Evolutionary conservation across 2,797 vertebrate genomes (phyloP).

Genomic region (Saxicola maurus): DNA sequence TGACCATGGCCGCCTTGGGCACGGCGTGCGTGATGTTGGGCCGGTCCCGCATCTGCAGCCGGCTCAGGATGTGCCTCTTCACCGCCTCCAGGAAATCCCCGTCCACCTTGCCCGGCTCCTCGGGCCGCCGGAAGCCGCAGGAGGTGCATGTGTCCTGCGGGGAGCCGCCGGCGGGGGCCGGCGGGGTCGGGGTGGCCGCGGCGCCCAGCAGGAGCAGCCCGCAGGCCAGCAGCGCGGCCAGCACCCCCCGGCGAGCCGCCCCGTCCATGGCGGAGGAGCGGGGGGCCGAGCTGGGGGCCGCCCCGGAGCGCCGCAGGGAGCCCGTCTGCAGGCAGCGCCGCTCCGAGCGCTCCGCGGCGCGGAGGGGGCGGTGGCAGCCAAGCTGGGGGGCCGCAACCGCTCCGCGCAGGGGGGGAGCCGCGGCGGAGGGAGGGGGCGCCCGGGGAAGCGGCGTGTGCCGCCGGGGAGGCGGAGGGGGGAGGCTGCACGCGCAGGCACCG

Average conservation of each 20-base stretch:
- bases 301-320: conserved; percentile 46
- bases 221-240: conserved; percentile 65
- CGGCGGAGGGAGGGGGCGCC: background rate
- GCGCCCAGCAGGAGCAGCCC: conserved; percentile 64
- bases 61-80: conserved; percentile 92
- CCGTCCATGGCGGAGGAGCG: conserved; percentile 73
- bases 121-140: conserved; percentile 84
- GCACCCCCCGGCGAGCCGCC: conserved; percentile 65
- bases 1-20: conserved; percentile 94
- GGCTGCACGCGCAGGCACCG: background rate
- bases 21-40: conserved; percentile 97
- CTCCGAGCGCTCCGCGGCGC: conserved; percentile 41
- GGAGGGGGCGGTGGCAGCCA: conserved; percentile 22
- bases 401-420: conserved; percentile 4
- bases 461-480: background rate
- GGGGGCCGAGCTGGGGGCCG: conserved; percentile 61
- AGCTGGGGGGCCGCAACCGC: conserved; percentile 27
- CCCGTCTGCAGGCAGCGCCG: conserved; percentile 45
- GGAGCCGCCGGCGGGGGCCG: conserved; percentile 66
- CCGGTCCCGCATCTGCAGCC: conserved; percentile 91
- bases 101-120: conserved; percentile 83
- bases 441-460: background rate
- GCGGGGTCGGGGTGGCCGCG: conserved; percentile 72
- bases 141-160: conserved; percentile 87
- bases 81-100: conserved; percentile 93